phyloP scores from a whole-genome alignment of 1,140 invertebrate genomes.

The Melitaea cinxia region DNA sequence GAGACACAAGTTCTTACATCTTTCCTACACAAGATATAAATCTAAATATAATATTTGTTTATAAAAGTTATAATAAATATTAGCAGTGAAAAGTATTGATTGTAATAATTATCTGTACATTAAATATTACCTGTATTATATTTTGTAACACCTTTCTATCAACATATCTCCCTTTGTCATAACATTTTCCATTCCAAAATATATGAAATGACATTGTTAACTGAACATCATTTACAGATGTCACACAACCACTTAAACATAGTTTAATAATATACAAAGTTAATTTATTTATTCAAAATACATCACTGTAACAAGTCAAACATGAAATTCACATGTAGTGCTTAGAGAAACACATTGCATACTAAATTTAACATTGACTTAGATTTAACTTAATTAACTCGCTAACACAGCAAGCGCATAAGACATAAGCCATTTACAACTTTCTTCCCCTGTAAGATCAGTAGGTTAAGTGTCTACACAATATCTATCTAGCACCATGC shows the following conservation, averaged over 20 bases:
- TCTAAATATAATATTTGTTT: no score
- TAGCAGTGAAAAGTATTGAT: background rate
- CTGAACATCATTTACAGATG: background rate
- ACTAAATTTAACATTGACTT: slow-evolving; percentile 7
- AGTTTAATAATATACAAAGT: background rate
- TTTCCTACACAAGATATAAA: no score
- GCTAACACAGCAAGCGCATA: slow-evolving; percentile 1
- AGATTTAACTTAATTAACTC: slow-evolving; percentile 17
- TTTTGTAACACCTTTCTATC: slow-evolving; percentile 14
- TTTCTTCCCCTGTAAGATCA: slow-evolving; percentile 18
- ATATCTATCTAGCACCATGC: slow-evolving; percentile 39
- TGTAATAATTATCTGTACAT: background rate
- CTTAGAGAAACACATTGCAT: background rate
- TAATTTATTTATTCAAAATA: background rate
- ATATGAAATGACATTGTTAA: slow-evolving; percentile 10
- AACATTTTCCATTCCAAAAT: slow-evolving; percentile 17
- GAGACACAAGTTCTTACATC: no score
- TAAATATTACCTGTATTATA: slow-evolving; percentile 10
- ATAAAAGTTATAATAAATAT: no score
- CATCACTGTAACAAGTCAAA: background rate
- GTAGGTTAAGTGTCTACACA: background rate
- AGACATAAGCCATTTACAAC: slow-evolving; percentile 17
- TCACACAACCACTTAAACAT: background rate
- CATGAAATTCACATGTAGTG: slow-evolving; percentile 1
- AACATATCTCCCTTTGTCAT: slow-evolving; percentile 1